Evolutionary conservation across 2,888 invertebrate species (phyloP).

Genomic region (Dicycla oo): DNA sequence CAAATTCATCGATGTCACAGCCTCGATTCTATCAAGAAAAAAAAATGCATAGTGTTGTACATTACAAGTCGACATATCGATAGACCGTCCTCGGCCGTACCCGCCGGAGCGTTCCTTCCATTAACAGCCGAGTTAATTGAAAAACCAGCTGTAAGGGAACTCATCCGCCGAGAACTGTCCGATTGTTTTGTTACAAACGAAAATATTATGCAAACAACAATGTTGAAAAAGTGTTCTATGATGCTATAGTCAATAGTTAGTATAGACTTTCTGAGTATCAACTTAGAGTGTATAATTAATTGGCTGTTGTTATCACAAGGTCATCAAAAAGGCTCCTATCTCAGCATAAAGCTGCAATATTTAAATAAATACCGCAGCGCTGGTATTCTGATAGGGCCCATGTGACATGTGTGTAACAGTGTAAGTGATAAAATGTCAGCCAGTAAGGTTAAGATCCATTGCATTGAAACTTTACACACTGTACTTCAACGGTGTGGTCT

Average conservation of each 20-base stretch:
- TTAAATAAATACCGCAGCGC: no score
- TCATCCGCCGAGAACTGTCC: conserved; percentile 57
- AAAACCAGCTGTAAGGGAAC: conserved; percentile 63
- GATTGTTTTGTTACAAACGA: conserved; percentile 66
- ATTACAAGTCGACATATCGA: conserved; percentile 59
- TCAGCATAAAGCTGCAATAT: no score
- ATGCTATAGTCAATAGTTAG: conserved; percentile 12
- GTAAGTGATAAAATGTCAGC: no score
- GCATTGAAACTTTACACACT: no score
- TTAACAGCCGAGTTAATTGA: conserved; percentile 71
- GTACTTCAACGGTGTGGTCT: neutral
- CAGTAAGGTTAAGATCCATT: no score
- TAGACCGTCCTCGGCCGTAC: conserved; percentile 41
- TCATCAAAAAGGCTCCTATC: no score
- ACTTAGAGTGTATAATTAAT: conserved; percentile 16
- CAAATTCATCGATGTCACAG: neutral
- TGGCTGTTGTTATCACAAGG: no score
- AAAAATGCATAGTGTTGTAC: conserved; percentile 54
- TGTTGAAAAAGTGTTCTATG: conserved; percentile 27
- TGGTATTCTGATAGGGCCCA: no score
- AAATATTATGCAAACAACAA: conserved; percentile 59
- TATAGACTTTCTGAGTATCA: no score
- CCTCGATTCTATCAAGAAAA: conserved; percentile 25
- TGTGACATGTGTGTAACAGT: no score
- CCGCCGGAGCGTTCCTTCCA: conserved; percentile 67